Conservation (phyloP, 2,797 vertebrate genomes). For the Melanotaenia maccullochi region DNA sequence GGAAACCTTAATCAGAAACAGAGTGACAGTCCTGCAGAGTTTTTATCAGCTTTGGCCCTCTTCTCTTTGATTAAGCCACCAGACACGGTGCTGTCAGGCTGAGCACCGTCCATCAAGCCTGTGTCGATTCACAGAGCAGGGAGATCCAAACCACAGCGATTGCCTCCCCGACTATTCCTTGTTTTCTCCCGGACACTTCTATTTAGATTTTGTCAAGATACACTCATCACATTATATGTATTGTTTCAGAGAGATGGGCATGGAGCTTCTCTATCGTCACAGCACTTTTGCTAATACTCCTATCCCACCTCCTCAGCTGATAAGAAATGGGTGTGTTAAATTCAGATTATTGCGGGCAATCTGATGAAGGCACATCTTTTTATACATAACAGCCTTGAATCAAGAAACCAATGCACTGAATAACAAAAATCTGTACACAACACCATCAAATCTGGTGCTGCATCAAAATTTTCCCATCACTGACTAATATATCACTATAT, state of each 20-base stretch:
- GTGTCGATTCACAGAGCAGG: constrained; percentile 52
- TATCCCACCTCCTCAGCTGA: constrained; percentile 42
- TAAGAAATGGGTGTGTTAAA: constrained; percentile 50
- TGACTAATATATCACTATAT: not conserved
- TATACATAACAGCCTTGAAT: constrained; percentile 14
- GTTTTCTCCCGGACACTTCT: constrained; percentile 78
- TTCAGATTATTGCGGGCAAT: constrained; percentile 26
- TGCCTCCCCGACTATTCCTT: constrained; percentile 60
- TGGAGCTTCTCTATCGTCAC: constrained; percentile 38
- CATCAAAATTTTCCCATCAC: constrained; percentile 1
- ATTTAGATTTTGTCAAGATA: constrained; percentile 89
- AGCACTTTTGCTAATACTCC: constrained; percentile 45
- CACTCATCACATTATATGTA: constrained; percentile 73
- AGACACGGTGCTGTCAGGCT: constrained; percentile 59
- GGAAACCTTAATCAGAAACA: constrained; percentile 65
- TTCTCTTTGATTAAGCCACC: constrained; percentile 73
- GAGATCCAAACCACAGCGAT: constrained; percentile 53
- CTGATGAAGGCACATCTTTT: constrained; percentile 27
- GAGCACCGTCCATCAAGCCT: constrained; percentile 68
- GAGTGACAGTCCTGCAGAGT: constrained; percentile 46
- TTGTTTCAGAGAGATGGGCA: constrained; percentile 71
- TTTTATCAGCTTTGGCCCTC: constrained; percentile 69
- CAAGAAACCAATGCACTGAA: not conserved
- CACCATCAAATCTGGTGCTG: constrained; percentile 14
- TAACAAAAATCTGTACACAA: not conserved